phyloP scores from a whole-genome alignment of 30 jellyfish, hydroid and myxozoan species.

The Turritopsis dohrnii region DNA sequence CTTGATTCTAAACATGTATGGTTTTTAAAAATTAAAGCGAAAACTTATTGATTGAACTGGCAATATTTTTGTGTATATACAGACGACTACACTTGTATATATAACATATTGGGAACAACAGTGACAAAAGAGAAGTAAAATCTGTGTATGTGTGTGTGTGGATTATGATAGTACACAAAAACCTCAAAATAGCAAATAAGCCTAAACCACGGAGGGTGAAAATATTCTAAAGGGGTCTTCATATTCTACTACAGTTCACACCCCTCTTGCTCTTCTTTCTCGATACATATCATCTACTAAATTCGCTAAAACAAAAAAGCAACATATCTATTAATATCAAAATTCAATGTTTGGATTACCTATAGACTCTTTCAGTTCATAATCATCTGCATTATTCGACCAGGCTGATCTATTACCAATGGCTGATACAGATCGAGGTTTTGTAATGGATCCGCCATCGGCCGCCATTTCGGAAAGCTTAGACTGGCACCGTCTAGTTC shows the following conservation, averaged over 20 bases:
- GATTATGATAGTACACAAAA: too few species aligned
- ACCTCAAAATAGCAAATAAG: too few species aligned
- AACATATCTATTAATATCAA: neutral
- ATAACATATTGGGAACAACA: too few species aligned
- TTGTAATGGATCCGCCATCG: neutral
- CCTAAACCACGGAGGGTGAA: too few species aligned
- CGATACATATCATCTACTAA: neutral
- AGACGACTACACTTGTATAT: too few species aligned
- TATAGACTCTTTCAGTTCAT: conserved; percentile 77
- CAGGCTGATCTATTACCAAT: conserved; percentile 61
- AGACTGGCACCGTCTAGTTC: neutral
- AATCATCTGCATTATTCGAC: conserved; percentile 83
- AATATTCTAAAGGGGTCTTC: neutral
- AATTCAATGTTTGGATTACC: conserved; percentile 15
- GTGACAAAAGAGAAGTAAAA: too few species aligned
- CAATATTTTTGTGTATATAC: too few species aligned
- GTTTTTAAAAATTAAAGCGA: too few species aligned
- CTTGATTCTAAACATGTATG: too few species aligned
- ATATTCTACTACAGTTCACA: neutral
- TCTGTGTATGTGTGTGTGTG: too few species aligned
- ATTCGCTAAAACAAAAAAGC: neutral
- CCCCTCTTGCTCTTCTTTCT: neutral
- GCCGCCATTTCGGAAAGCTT: conserved; percentile 24
- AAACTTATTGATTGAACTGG: too few species aligned
- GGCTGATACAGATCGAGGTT: conserved; percentile 19